These are phyloP conservation scores for Osedax frankpressi DNA, from an alignment of 2,888 invertebrate species.

Conservation along the genomic window DNA sequence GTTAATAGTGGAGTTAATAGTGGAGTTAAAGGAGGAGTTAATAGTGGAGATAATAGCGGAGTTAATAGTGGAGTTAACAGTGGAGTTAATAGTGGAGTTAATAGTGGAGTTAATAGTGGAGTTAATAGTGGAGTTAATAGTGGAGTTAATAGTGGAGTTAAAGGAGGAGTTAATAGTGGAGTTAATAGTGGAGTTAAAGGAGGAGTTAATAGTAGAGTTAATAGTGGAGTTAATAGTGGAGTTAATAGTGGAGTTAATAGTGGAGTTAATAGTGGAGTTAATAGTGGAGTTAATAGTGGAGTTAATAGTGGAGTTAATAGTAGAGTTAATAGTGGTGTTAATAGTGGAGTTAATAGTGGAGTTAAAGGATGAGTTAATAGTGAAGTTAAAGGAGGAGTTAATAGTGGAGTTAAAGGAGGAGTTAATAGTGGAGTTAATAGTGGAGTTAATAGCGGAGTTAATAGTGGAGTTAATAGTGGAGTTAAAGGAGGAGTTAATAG, in stretches of 20 bases:
- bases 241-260: neutral
- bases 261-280: neutral
- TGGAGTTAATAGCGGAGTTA: neutral
- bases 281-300: neutral
- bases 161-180: neutral
- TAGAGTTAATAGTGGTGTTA: neutral
- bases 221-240: neutral
- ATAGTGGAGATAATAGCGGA: neutral
- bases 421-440: neutral
- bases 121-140: neutral
- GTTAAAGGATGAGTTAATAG: too few species aligned
- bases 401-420: neutral
- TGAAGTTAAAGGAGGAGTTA: neutral
- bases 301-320: neutral
- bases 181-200: neutral
- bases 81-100: neutral
- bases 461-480: neutral
- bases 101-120: neutral
- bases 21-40: neutral
- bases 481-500: neutral
- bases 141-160: neutral
- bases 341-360: conserved; percentile 4
- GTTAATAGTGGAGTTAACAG: neutral
- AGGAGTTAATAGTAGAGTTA: neutral
- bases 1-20: neutral